These are phyloP conservation scores for Uromys caudimaculatus DNA, from an alignment of 2,797 vertebrate genomes.

Conservation along the genomic window DNA sequence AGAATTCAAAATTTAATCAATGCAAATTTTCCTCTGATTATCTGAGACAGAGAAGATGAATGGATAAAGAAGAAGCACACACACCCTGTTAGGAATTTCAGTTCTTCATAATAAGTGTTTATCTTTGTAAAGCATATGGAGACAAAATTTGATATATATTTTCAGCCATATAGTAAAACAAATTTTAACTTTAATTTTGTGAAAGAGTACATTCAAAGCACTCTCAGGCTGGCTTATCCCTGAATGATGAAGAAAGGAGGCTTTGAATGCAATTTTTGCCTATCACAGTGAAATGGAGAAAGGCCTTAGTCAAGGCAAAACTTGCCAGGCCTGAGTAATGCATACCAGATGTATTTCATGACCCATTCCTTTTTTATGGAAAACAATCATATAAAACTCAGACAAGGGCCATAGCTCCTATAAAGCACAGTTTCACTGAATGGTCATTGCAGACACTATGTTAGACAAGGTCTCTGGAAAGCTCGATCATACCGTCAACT, in stretches of 20 bases:
- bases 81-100: constrained; percentile 60
- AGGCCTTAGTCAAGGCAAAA: constrained; percentile 25
- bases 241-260: background rate
- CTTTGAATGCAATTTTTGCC: constrained; percentile 6
- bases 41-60: constrained; percentile 68
- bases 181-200: constrained; percentile 65
- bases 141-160: constrained; percentile 62
- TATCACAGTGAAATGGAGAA: constrained; percentile 42
- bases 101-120: constrained; percentile 76
- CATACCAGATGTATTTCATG: background rate
- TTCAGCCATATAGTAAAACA: constrained; percentile 24
- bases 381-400: background rate
- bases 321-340: background rate
- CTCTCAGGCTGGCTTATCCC: background rate
- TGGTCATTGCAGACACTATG: background rate
- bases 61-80: constrained; percentile 59
- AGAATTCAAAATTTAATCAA: constrained; percentile 76
- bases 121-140: constrained; percentile 54
- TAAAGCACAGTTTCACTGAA: background rate
- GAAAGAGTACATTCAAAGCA: constrained; percentile 60
- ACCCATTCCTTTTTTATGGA: background rate
- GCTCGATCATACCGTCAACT: background rate
- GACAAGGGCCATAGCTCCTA: background rate
- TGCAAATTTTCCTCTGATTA: constrained; percentile 75
- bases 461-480: background rate